These are phyloP conservation scores for Heterohyrax brucei DNA, from an alignment of 2,797 vertebrate genomes.

Conservation along the genomic window DNA sequence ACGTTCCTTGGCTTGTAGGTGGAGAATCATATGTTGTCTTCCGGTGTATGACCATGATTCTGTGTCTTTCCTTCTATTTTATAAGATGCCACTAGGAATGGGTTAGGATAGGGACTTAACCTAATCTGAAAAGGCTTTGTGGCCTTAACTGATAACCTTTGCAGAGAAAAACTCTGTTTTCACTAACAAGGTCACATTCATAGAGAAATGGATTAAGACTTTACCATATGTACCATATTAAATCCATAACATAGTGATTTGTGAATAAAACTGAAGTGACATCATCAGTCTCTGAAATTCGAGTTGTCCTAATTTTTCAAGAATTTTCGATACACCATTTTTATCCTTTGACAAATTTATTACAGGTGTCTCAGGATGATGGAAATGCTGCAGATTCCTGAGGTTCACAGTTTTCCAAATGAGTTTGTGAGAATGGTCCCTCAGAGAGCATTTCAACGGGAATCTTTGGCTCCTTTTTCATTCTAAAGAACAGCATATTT, in stretches of 20 bases:
- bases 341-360: slow-evolving; percentile 59
- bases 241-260: not conserved
- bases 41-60: too few relatives aligned
- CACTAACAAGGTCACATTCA: too few relatives aligned
- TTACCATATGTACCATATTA: too few relatives aligned
- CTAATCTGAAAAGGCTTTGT: too few relatives aligned
- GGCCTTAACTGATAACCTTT: too few relatives aligned
- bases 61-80: too few relatives aligned
- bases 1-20: too few relatives aligned
- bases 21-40: too few relatives aligned
- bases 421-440: not conserved
- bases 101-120: too few relatives aligned
- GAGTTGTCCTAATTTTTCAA: slow-evolving; percentile 51
- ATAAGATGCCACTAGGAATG: too few relatives aligned
- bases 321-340: slow-evolving; percentile 58
- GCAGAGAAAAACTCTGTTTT: too few relatives aligned
- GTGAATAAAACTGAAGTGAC: not conserved
- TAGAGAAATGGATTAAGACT: too few relatives aligned
- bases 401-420: not conserved
- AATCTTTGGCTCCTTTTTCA: not conserved
- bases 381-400: not conserved
- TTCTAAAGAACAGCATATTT: not conserved
- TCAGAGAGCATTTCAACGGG: not conserved
- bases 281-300: slow-evolving; percentile 43
- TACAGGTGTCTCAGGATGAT: not conserved